phyloP scores from a whole-genome alignment of 2,113 vertebrate genomes.

The Oostethus manadensis region DNA sequence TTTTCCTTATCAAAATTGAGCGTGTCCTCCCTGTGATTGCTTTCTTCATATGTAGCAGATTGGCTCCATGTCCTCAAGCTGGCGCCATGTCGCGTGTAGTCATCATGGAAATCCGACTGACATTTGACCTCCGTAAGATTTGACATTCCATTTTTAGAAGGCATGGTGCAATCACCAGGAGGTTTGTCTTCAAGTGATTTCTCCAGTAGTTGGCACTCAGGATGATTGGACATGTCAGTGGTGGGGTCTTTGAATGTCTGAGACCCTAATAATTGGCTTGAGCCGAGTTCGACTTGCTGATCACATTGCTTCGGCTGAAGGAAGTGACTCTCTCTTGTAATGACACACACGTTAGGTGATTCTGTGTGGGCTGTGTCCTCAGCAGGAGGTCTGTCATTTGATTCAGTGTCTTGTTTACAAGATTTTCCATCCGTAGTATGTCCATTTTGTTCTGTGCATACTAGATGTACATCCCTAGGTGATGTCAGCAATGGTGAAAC shows the following conservation, averaged over 20 bases:
- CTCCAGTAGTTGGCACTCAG: conserved; percentile 29
- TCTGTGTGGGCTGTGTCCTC: not conserved
- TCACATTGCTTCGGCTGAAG: conserved; percentile 23
- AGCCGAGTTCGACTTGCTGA: conserved; percentile 27
- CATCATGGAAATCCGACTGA: conserved; percentile 33
- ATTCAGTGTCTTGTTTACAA: not conserved
- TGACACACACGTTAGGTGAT: conserved; percentile 12
- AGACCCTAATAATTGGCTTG: conserved; percentile 26
- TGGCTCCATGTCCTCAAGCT: conserved; percentile 13
- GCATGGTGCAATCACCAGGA: conserved; percentile 10
- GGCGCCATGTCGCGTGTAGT: conserved; percentile 5
- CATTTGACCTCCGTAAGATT: conserved; percentile 28
- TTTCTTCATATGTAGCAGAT: conserved; percentile 25
- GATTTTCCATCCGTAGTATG: conserved; percentile 11
- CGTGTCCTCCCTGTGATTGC: conserved; percentile 23
- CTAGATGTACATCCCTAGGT: not conserved
- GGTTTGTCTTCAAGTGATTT: conserved; percentile 38
- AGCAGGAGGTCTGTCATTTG: not conserved
- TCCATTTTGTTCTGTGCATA: conserved; percentile 6
- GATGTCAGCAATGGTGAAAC: not conserved
- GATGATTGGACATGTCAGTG: conserved; percentile 25
- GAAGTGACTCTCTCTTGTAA: conserved; percentile 13
- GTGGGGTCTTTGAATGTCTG: conserved; percentile 18
- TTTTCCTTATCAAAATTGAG: conserved; percentile 23
- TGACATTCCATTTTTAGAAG: conserved; percentile 19